Conservation (phyloP, 37 sponge, comb jelly and placozoan species). For the Bolinopsis microptera region DNA sequence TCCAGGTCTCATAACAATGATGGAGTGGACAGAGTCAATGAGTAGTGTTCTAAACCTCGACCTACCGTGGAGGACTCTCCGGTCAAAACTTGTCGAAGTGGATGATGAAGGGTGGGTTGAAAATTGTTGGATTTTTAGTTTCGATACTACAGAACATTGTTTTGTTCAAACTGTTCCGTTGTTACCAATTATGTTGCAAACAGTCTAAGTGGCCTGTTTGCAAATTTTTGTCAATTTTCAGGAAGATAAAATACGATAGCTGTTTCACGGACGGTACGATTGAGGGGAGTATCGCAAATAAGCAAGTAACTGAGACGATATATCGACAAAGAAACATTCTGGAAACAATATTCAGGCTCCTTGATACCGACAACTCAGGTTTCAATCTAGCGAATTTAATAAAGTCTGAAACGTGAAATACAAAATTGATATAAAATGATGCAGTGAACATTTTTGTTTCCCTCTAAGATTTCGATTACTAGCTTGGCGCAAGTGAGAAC, state of each 20-base stretch:
- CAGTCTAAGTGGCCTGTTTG: too few relatives aligned
- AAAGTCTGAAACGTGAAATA: too few relatives aligned
- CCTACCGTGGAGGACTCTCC: slow-evolving; percentile 58
- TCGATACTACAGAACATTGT: not conserved
- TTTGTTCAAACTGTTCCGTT: not conserved
- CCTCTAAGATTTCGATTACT: too few relatives aligned
- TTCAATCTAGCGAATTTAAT: not conserved
- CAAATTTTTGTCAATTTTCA: not conserved
- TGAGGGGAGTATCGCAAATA: not conserved
- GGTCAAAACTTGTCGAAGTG: slow-evolving; percentile 22
- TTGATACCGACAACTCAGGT: slow-evolving; percentile 68
- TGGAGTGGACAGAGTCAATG: slow-evolving; percentile 33
- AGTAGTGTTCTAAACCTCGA: slow-evolving; percentile 20
- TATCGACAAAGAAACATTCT: slow-evolving; percentile 50
- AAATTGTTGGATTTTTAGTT: not conserved
- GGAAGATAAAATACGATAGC: slow-evolving; percentile 35
- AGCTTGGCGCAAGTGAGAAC: too few relatives aligned
- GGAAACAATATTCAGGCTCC: slow-evolving; percentile 53
- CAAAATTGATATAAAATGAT: too few relatives aligned
- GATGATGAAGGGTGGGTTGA: slow-evolving; percentile 25
- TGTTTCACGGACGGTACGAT: slow-evolving; percentile 11
- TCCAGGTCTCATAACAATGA: slow-evolving; percentile 16
- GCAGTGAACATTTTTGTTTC: too few relatives aligned
- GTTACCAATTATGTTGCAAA: too few relatives aligned
- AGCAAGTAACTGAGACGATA: slow-evolving; percentile 41